Conservation (phyloP, 2,888 invertebrate species). For the Drosophila cognata region DNA sequence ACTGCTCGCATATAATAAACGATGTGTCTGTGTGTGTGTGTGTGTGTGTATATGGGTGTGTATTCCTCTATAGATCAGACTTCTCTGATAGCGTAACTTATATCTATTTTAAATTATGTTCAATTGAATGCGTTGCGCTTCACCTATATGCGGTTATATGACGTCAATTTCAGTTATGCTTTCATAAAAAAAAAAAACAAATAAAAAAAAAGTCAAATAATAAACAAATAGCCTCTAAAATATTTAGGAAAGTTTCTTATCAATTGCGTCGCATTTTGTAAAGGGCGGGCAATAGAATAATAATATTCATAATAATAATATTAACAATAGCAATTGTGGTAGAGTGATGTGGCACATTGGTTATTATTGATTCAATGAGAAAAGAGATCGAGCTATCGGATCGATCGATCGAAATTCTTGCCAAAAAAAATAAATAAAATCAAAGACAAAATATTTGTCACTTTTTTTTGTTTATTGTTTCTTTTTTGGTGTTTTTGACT, state of each 20-base stretch:
- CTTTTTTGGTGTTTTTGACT: constrained; percentile 15
- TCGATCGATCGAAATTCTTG: constrained; percentile 53
- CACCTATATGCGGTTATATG: constrained; percentile 60
- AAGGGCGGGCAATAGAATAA: constrained; percentile 28
- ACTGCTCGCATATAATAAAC: constrained; percentile 39
- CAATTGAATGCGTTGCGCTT: constrained; percentile 71
- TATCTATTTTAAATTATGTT: constrained; percentile 78
- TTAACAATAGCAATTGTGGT: constrained; percentile 21
- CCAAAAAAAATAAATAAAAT: constrained; percentile 17
- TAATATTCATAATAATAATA: constrained; percentile 34
- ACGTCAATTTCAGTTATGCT: constrained; percentile 56
- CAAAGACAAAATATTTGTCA: constrained; percentile 34
- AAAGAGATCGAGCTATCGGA: constrained; percentile 50
- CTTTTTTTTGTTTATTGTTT: constrained; percentile 21
- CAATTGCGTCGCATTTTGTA: constrained; percentile 55
- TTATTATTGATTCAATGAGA: constrained; percentile 54
- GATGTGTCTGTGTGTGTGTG: not conserved
- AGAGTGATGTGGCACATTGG: constrained; percentile 43
- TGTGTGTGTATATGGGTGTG: constrained; percentile 18
- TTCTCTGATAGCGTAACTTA: constrained; percentile 64
- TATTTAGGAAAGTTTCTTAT: constrained; percentile 59
- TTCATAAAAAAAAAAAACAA: constrained; percentile 11
- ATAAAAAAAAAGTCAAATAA: constrained; percentile 31
- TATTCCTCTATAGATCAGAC: constrained; percentile 53
- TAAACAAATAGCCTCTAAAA: constrained; percentile 58